Evolutionary conservation across 2,888 invertebrate species (phyloP), one percentile per base, ranked within the genome.

Genomic region (Odontomyia ornata): DNA sequence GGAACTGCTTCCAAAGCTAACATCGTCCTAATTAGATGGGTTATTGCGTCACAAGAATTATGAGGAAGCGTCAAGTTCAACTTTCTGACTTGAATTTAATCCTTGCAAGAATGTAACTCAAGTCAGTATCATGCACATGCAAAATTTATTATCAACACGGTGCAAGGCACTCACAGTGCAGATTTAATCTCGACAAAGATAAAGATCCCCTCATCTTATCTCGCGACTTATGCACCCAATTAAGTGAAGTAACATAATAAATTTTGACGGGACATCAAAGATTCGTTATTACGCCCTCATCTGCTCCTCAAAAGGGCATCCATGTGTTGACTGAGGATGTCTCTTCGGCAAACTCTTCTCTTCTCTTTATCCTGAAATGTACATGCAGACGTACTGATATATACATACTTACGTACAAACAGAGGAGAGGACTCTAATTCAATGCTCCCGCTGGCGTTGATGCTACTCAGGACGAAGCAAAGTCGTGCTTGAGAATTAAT

Each of bases 401-500:
- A 60, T 5, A 60, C 25, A 25, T n/a, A n/a, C n/a, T n/a, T n/a
- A n/a, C n/a, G n/a, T n/a, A n/a, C n/a, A n/a, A n/a, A n/a, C n/a
- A n/a, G n/a, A n/a, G n/a, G 2, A 23, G 23, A 60, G 60, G 60
- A 60, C 13, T 60, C 18, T 25, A n/a, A 52, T 52, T 52, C 18
- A 18, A 18, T 18, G 52, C 18, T 52, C 3, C 15, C 4, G 27
- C 23, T 62, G 65, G n/a, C 65, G 15, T 5, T 30, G 30, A 65
- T 65, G 65, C 9, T 43, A 65, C 27, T 65, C 18, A 13, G 56
- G 28, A 73, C 18, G 73, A 43, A 73, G 60, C 73, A 18, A 60
- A 60, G 60, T 73, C 73, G 73, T 73, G 73, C 52, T 73, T 21
- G 28, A 15, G 73, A 73, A 73, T 73, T 73, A 73, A 73, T 73